phyloP scores from a whole-genome alignment of 2,888 invertebrate species.

The Abscondita cerata region DNA sequence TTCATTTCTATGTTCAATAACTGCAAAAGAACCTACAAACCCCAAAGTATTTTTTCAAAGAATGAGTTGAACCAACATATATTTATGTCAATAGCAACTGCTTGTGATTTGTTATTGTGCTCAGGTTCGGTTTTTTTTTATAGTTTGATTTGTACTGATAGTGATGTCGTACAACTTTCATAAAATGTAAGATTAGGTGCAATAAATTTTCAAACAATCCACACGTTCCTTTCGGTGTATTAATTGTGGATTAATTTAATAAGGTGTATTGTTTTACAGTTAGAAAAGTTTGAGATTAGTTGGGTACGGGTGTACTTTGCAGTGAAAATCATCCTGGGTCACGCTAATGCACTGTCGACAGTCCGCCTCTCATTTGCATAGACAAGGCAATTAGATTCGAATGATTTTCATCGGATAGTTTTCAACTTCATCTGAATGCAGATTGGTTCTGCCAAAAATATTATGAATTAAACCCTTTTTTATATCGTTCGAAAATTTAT shows the following conservation, averaged over 20 bases:
- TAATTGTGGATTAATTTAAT: slow-evolving; percentile 28
- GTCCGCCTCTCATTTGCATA: slow-evolving; percentile 45
- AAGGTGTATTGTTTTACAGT: slow-evolving; percentile 29
- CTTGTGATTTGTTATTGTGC: slow-evolving; percentile 40
- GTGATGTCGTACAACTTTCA: slow-evolving; percentile 25
- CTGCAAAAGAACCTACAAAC: slow-evolving; percentile 35
- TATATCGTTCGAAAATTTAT: slow-evolving; percentile 12
- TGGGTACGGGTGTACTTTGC: slow-evolving; percentile 32
- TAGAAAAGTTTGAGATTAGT: slow-evolving; percentile 33
- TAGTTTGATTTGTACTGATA: slow-evolving; percentile 29
- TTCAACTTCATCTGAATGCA: slow-evolving; percentile 43
- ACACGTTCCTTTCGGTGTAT: slow-evolving; percentile 28
- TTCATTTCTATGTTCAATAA: slow-evolving; percentile 38
- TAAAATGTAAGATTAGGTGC: slow-evolving; percentile 24
- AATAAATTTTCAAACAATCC: too few relatives aligned
- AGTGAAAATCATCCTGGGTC: slow-evolving; percentile 31
- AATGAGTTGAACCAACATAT: slow-evolving; percentile 29
- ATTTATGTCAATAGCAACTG: slow-evolving; percentile 39
- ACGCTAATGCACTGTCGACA: slow-evolving; percentile 39
- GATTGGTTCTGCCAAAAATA: slow-evolving; percentile 43
- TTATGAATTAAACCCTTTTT: slow-evolving; percentile 16
- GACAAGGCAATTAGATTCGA: slow-evolving; percentile 46
- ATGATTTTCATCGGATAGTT: slow-evolving; percentile 46
- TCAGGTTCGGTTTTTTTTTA: slow-evolving; percentile 26
- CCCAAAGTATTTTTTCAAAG: slow-evolving; percentile 36